Evolutionary conservation across 2,113 vertebrate genomes (phyloP).

Genomic region (Amazona vittata): DNA sequence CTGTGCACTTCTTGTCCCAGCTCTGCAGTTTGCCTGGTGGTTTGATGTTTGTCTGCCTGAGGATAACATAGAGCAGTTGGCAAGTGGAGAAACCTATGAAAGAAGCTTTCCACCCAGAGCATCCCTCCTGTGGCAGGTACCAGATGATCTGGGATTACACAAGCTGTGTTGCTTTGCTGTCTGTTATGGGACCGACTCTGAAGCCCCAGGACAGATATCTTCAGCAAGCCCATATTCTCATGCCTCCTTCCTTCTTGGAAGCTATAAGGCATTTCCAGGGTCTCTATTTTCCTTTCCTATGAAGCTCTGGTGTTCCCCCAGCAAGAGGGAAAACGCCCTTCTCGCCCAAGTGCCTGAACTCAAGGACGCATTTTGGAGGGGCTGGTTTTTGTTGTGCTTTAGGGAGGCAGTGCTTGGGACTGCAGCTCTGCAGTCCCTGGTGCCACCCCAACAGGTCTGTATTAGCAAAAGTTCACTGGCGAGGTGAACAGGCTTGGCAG

Average conservation of each 20-base stretch:
- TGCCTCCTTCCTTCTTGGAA: not conserved
- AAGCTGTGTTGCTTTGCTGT: not conserved
- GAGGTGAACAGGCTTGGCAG: not conserved
- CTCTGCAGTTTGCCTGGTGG: not conserved
- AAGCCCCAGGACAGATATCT: not conserved
- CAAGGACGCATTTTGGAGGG: not conserved
- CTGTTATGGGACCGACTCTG: not conserved
- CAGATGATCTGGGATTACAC: not conserved
- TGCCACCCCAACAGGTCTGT: not conserved
- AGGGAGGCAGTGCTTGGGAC: not conserved
- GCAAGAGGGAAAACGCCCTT: not conserved
- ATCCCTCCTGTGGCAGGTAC: not conserved
- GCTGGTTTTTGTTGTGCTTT: not conserved
- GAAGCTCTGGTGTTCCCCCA: not conserved
- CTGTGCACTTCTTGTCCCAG: not conserved
- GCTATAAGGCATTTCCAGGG: not conserved
- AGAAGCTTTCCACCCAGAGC: not conserved
- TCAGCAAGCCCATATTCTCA: not conserved
- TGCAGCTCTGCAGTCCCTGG: rapidly evolving
- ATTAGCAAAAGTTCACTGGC: not conserved
- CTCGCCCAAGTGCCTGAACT: not conserved
- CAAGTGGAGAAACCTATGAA: not conserved
- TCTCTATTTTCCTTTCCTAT: not conserved
- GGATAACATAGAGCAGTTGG: not conserved
- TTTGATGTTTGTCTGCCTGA: not conserved